Conservation (phyloP, 2,113 vertebrate genomes). For the Dicrurus megarhynchus region DNA sequence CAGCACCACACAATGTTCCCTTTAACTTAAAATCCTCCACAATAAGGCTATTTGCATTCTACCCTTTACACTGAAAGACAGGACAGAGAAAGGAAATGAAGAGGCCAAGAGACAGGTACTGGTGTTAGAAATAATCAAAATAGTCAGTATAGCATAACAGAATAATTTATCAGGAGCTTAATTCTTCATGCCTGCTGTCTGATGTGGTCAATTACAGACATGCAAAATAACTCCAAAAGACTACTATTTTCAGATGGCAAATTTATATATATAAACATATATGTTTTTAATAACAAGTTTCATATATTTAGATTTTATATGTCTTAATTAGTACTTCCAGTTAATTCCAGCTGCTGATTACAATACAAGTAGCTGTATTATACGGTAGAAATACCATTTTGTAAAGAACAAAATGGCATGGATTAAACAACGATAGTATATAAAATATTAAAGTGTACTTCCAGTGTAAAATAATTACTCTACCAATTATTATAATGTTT, state of each 20-base stretch:
- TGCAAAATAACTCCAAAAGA: not conserved
- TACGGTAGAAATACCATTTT: not conserved
- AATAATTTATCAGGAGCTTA: not conserved
- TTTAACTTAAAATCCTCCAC: not conserved
- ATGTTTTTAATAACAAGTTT: not conserved
- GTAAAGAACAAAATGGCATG: not conserved
- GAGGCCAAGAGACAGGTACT: not conserved
- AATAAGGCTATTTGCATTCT: not conserved
- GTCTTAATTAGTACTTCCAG: not conserved
- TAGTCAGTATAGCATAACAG: not conserved
- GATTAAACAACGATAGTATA: not conserved
- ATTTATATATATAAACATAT: not conserved
- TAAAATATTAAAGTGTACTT: constrained; percentile 32
- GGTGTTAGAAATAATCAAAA: not conserved
- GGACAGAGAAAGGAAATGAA: not conserved
- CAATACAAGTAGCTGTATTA: not conserved
- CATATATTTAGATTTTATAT: not conserved
- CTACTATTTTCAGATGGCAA: not conserved
- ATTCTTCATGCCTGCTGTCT: not conserved
- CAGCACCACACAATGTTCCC: not conserved
- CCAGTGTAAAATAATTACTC: constrained; percentile 42
- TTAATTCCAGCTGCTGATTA: not conserved
- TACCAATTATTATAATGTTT: constrained; percentile 29
- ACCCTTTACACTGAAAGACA: not conserved
- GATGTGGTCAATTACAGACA: not conserved